phyloP scores from a whole-genome alignment of 2,797 vertebrate genomes.

The Oreochromis grahami region DNA sequence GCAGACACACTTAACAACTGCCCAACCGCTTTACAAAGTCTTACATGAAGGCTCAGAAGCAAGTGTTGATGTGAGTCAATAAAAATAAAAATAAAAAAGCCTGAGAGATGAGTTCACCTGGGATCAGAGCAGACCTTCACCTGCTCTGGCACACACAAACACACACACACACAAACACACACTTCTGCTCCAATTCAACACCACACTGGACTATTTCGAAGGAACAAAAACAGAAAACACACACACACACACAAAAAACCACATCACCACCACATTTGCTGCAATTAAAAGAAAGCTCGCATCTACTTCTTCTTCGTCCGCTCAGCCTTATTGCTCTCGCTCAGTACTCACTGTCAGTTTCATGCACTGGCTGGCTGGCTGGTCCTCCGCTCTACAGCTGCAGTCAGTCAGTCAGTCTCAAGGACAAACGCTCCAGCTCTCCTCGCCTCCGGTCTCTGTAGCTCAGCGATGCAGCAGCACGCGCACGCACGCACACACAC shows the following conservation, averaged over 20 bases:
- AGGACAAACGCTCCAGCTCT: conserved; percentile 75
- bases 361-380: conserved; percentile 60
- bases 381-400: conserved; percentile 65
- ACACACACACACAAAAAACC: background rate
- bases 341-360: conserved; percentile 67
- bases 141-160: conserved; percentile 20
- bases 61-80: conserved; percentile 26
- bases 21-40: conserved; percentile 49
- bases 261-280: background rate
- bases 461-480: conserved; percentile 71
- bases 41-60: background rate
- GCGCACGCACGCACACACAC: background rate
- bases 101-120: conserved; percentile 50
- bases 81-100: background rate
- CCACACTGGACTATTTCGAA: conserved; percentile 42
- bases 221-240: background rate
- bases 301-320: background rate
- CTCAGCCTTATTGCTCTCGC: conserved; percentile 9
- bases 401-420: conserved; percentile 75
- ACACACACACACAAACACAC: background rate
- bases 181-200: conserved; percentile 14
- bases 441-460: conserved; percentile 68
- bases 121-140: conserved; percentile 34
- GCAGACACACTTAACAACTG: conserved; percentile 9
- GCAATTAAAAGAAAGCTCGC: conserved; percentile 6